Evolutionary conservation across 2,797 vertebrate species (phyloP).

Genomic region (Cryptoblepharus egeriae): DNA sequence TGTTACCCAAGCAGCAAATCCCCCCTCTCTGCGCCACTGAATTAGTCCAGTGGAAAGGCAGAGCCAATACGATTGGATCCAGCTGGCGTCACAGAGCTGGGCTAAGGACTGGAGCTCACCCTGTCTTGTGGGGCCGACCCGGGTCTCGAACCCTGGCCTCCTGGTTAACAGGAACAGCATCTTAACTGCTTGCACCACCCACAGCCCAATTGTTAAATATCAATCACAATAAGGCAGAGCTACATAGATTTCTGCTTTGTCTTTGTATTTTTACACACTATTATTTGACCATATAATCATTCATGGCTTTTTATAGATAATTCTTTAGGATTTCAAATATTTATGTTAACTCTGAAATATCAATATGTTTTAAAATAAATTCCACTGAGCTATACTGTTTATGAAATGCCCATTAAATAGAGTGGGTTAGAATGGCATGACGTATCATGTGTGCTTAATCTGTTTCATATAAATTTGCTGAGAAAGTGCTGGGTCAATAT

Average conservation of each 20-base stretch:
- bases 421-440: constrained; percentile 52
- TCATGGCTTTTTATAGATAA: background rate
- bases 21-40: too few relatives aligned
- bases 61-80: too few relatives aligned
- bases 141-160: too few relatives aligned
- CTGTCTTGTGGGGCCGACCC: too few relatives aligned
- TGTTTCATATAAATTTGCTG: constrained; percentile 49
- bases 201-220: background rate
- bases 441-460: constrained; percentile 55
- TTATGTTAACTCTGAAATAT: constrained; percentile 57
- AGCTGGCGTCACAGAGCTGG: too few relatives aligned
- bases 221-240: fast-evolving
- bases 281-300: background rate
- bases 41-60: too few relatives aligned
- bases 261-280: background rate
- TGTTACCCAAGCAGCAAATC: too few relatives aligned
- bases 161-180: too few relatives aligned
- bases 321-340: constrained; percentile 8
- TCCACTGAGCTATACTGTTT: constrained; percentile 30
- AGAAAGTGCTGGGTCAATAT: constrained; percentile 53
- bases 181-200: too few relatives aligned
- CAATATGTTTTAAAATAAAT: constrained; percentile 66
- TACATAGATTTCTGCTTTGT: background rate
- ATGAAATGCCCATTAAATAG: constrained; percentile 45
- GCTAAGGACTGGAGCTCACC: too few relatives aligned